phyloP scores from a whole-genome alignment of 1,140 invertebrate species.

The Drosophila triauraria region DNA sequence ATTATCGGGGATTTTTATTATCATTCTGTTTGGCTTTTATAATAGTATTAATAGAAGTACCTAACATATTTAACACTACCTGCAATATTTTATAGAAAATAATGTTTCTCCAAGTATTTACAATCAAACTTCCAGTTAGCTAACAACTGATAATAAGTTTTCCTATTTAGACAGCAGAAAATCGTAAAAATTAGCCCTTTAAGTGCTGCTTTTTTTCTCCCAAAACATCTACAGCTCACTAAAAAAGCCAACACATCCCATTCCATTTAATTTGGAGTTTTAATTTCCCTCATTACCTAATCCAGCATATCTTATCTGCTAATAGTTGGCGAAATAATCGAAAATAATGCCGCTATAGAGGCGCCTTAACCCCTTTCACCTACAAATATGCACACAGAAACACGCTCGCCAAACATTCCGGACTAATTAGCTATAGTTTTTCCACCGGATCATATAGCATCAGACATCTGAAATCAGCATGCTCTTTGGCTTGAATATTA shows the following conservation, averaged over 20 bases:
- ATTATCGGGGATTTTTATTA: conserved; percentile 5
- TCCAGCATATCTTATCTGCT: conserved; percentile 29
- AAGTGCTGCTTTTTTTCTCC: neutral
- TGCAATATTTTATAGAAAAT: neutral
- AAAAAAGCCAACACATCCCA: neutral
- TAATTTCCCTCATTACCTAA: neutral
- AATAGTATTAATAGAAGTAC: neutral
- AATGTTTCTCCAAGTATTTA: neutral
- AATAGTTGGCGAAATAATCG: conserved; percentile 21
- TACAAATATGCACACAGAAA: conserved; percentile 42
- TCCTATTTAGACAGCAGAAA: no score
- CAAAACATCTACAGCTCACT: neutral
- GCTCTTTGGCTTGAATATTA: conserved; percentile 43
- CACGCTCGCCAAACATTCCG: conserved; percentile 47
- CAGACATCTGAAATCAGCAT: conserved; percentile 38
- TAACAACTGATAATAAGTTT: neutral
- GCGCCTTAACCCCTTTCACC: conserved; percentile 46
- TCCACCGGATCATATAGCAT: conserved; percentile 11
- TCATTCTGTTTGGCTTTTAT: neutral
- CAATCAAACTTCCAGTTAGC: neutral
- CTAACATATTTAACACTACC: neutral
- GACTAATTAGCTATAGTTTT: conserved; percentile 41
- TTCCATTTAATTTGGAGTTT: no score
- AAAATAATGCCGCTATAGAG: conserved; percentile 24
- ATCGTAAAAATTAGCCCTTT: neutral